Evolutionary conservation across 2,797 vertebrate genomes (phyloP), one percentile per base, ranked within the genome.

Genomic region (Lagocephalus sceleratus): DNA sequence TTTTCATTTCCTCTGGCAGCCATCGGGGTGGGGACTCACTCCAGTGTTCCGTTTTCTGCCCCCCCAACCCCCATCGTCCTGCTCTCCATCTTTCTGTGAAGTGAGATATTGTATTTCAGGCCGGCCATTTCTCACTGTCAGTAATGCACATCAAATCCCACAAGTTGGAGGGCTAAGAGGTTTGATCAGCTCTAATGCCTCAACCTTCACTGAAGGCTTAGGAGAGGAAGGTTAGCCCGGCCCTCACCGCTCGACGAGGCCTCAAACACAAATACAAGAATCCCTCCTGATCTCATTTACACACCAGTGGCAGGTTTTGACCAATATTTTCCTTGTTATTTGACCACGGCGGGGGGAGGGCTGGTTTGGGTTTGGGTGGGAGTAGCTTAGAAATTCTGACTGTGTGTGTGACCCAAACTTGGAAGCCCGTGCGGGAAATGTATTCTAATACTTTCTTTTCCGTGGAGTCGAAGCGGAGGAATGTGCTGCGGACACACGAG

Each of bases 91-190:
- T 77, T 78, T 43, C 49, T 65, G 68, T 51, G 64, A 81, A 88
- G 85, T 83, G 82, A 82, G 76, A 85, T 89, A 89, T 90, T 87
- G 78, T 85, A 72, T 92, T 91, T 91, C 90, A 88, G 64, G 73
- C 80, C 64, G 78, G 70, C 81, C 85, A 87, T 92, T 89, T 87
- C 81, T 91, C 89, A 88, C 83, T 90, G 89, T 91, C 89, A 89
- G 87, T 91, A 91, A 91, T 87, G 88, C 79, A 84, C 85, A 88
- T 90, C 83, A 87, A 83, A 85, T 90, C 83, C 87, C 82, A 82
- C 78, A 79, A 85, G 85, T 78, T 76, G 82, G 52, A 66, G 79
- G 75, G 75, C 81, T 87, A 87, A 88, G 83, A 89, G 86, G 82
- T 85, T 83, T 88, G 85, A 89, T 87, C 68, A 58, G 76, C 73